phyloP scores from a whole-genome alignment of 2,797 vertebrate genomes.

The Protonibea diacanthus region DNA sequence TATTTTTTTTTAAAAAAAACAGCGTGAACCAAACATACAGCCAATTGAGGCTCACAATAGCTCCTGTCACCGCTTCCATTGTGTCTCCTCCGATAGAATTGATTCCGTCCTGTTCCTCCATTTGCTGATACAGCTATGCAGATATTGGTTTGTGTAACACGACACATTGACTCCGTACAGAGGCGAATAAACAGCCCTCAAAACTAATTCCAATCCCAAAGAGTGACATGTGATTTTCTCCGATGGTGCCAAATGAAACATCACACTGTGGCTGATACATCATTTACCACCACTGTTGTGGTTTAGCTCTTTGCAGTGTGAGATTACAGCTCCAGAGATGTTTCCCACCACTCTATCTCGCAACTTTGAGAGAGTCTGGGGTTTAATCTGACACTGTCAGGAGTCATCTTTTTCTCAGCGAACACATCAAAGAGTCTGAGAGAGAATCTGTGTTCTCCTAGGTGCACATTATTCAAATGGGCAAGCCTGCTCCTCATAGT shows the following conservation, averaged over 20 bases:
- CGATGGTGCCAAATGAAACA: conserved; percentile 66
- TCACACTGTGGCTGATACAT: conserved; percentile 81
- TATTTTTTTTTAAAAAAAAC: conserved; percentile 27
- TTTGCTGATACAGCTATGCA: conserved; percentile 57
- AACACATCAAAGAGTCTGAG: conserved; percentile 74
- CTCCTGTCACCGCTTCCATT: conserved; percentile 22
- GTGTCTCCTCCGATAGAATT: conserved; percentile 28
- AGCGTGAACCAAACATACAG: conserved; percentile 8
- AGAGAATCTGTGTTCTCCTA: conserved; percentile 70
- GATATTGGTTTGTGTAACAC: conserved; percentile 59
- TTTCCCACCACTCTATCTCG: conserved; percentile 6
- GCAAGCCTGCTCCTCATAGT: conserved; percentile 59
- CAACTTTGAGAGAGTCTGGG: conserved; percentile 54
- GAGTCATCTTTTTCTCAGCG: conserved; percentile 64
- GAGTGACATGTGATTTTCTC: conserved; percentile 71
- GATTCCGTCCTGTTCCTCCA: conserved; percentile 48
- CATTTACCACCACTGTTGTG: conserved; percentile 66
- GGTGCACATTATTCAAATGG: conserved; percentile 78
- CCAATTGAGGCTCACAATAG: conserved; percentile 33
- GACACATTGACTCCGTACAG: conserved; percentile 54
- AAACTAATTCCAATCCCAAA: conserved; percentile 68
- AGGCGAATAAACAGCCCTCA: conserved; percentile 63
- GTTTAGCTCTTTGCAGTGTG: conserved; percentile 73
- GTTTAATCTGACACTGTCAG: conserved; percentile 77
- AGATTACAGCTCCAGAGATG: conserved; percentile 66